Conservation (phyloP, 2,797 vertebrate species). For the Todus mexicanus region DNA sequence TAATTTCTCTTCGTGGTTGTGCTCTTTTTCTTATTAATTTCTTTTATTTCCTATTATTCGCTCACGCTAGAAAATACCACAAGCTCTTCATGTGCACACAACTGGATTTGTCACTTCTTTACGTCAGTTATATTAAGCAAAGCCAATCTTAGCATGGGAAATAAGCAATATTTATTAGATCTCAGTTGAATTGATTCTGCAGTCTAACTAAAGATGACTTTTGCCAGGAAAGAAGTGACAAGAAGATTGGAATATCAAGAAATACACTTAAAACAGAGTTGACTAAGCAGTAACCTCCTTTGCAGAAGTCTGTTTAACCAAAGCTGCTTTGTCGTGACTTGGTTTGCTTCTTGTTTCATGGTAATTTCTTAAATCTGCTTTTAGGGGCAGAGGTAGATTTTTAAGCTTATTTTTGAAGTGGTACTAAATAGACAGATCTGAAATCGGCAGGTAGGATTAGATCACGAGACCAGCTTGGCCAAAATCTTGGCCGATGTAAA, state of each 20-base stretch:
- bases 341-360: neutral
- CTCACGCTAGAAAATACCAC: neutral
- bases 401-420: neutral
- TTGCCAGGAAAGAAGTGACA: neutral
- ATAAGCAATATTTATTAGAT: neutral
- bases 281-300: neutral
- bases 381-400: neutral
- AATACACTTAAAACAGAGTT: neutral
- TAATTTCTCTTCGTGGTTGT: neutral
- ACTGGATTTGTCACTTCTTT: neutral
- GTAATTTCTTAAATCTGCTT: neutral
- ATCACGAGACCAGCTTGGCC: neutral
- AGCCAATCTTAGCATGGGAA: neutral
- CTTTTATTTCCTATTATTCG: neutral
- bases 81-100: neutral
- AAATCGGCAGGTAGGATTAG: neutral
- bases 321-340: neutral
- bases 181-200: neutral
- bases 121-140: neutral
- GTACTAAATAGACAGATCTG: neutral
- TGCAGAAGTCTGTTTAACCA: neutral
- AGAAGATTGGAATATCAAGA: neutral
- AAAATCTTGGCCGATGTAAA: neutral
- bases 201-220: neutral
- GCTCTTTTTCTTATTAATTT: neutral